Conservation (phyloP, 2,888 invertebrate species). For the Anthophora plumipes region DNA sequence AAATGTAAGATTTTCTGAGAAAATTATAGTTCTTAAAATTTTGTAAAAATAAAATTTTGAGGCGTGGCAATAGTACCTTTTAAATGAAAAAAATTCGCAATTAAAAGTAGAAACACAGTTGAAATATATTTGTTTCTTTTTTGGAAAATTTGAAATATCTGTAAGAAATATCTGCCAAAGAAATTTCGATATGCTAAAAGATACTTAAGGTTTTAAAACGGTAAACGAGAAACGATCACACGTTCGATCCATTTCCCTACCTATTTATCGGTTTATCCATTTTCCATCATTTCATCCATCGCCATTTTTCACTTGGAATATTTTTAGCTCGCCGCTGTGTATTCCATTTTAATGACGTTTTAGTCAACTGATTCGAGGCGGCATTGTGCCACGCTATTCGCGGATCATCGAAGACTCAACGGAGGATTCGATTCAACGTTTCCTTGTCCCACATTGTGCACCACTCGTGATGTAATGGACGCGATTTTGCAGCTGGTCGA, state of each 20-base stretch:
- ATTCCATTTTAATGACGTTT: slow-evolving; percentile 23
- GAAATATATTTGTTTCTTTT: no score
- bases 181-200: no score
- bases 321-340: not conserved
- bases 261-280: slow-evolving; percentile 17
- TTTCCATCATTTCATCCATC: not conserved
- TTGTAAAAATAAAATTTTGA: no score
- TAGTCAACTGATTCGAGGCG: not conserved
- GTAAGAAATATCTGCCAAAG: no score
- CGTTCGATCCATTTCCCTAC: not conserved
- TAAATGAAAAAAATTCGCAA: no score
- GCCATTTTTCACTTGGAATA: not conserved
- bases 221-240: not conserved
- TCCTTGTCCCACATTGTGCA: slow-evolving; percentile 13
- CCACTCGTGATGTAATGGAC: slow-evolving; percentile 41
- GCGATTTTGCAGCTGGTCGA: slow-evolving; percentile 23
- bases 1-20: no score
- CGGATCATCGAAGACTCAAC: slow-evolving; percentile 17
- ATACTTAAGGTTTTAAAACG: no score
- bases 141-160: no score
- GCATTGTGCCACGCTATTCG: not conserved
- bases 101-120: no score
- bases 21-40: no score
- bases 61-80: no score
- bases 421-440: not conserved